Conservation (phyloP, 2,797 vertebrate species). For the Vipera ursinii region DNA sequence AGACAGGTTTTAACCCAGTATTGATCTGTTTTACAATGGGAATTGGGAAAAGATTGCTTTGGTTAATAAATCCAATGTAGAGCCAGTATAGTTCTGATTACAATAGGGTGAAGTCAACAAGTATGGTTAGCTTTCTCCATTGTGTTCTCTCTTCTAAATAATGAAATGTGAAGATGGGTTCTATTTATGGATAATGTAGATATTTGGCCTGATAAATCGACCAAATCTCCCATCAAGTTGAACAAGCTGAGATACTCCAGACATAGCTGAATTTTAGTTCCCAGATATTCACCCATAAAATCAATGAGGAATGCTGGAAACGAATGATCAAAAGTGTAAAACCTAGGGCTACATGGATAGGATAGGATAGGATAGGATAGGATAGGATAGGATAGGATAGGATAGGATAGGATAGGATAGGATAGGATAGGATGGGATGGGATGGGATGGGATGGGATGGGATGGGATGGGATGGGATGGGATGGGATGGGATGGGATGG, state of each 20-base stretch:
- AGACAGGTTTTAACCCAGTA: not conserved
- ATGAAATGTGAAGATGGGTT: not conserved
- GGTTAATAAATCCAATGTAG: not conserved
- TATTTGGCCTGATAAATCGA: not conserved
- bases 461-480: too few species aligned
- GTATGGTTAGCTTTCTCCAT: not conserved
- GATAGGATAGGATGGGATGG: too few species aligned
- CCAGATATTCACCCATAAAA: not conserved
- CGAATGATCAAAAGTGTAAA: not conserved
- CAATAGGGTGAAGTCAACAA: not conserved
- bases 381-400: too few species aligned
- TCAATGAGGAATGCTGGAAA: not conserved
- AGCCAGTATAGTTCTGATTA: not conserved
- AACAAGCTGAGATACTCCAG: not conserved
- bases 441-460: too few species aligned
- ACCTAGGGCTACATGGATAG: not conserved
- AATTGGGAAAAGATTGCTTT: conserved; percentile 5
- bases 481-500: too few species aligned
- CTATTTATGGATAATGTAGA: not conserved
- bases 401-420: too few species aligned
- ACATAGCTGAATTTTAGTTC: not conserved
- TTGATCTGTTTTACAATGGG: not conserved
- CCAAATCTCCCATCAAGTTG: not conserved
- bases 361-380: too few species aligned
- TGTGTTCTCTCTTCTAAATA: not conserved